Base-by-base conservation (phyloP, 2,797 vertebrate species). In the Sitta carolinensis region DNA sequence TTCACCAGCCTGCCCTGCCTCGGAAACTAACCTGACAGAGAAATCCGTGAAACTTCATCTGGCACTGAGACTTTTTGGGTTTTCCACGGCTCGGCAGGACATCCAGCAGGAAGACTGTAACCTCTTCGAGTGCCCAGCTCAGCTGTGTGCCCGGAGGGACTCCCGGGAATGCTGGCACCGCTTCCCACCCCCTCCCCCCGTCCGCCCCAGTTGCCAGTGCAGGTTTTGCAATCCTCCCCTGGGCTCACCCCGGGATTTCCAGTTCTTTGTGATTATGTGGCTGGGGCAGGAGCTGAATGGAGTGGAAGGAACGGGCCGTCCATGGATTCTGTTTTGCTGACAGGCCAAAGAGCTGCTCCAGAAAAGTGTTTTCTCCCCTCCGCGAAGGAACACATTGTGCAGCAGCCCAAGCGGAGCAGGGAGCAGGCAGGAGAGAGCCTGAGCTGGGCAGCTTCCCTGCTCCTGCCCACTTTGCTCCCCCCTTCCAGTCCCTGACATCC, bases 211-310 rank as follows among this genome's bases (percentile, higher is more conserved):
- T 76, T 70, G 61, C 2, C 17, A 93, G 92, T 34, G 3, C 84
- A 86, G 91, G 94, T 93, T 97, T 97, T 92, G 94, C 94, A 96
- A 94, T 91, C 94, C 87, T 89, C 27, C 89, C 91, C 91, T 34
- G 76, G 75, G 93, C 94, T 95, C 94, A 93, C 93, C 66, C 87
- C 30, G 23, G 91, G 86, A 94, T 93, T 94, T 90, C 63, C 7
- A 91, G 77, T 22, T 59, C 93, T 93, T 85, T 95, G 94, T 77
- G 86, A 77, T 92, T 61, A 72, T 77, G 87, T 67, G 90, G 84
- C 77, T 50, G 72, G 85, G 63, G 77, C 10, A 11, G 67, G 76
- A 89, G 58, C 62, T 84, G 91, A 84, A 75, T 13, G 27, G 54
- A 89, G 83, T 34, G 54, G 61, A 90, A 83, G 75, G 95, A 95